Base-by-base conservation (phyloP, 2,797 vertebrate genomes). In the Tokudaia muenninki region DNA sequence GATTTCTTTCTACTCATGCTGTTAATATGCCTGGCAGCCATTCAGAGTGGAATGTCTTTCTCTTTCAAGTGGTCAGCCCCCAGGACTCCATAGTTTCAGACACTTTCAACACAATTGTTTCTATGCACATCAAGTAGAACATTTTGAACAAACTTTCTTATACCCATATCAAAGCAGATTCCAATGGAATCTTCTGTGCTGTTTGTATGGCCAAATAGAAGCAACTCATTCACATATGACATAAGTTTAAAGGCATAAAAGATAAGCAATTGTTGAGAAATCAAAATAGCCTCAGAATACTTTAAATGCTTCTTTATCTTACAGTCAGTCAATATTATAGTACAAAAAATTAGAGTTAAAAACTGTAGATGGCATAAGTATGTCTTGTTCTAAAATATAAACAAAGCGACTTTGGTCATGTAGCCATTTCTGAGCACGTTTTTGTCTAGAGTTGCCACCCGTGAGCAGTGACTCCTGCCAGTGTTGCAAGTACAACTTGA, bases 61-160 rank as follows among this genome's bases (percentile, higher is more conserved):
- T 47, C 50, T 52, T 52, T 52, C 50, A 52, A 52, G 50, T 52
- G 50, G 50, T 52, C 11, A 52, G 11, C 50, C 50, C 50, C 50
- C 16, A 57, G 17, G 55, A 57, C 2, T 57, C 16, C 55, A 17
- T 57, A 57, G 55, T 57, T 57, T 57, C 29, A 99, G 98, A 96
- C 99, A 99, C 98, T 98, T 99, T 99, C 98, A 99, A 97, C 98
- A 98, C 55, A 99, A 98, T 97, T 99, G 99, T 97, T 99, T 41
- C 22, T n/a, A 59, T 59, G n/a, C 21, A 3, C 57, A 29, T 22
- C n/a, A 61, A 61, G 37, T 99, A 99, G 6, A 99, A 99, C 96
- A 99, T 98, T 0, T 99, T 99, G 96, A 99, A 99, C 95, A 99
- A 99, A 72, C 99, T 99, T 98, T 99, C 99, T 97, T 99, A 99